These are phyloP conservation scores for Enteromius unitaeniatus DNA, from an alignment of 2,797 vertebrate species.

Conservation along the genomic window DNA sequence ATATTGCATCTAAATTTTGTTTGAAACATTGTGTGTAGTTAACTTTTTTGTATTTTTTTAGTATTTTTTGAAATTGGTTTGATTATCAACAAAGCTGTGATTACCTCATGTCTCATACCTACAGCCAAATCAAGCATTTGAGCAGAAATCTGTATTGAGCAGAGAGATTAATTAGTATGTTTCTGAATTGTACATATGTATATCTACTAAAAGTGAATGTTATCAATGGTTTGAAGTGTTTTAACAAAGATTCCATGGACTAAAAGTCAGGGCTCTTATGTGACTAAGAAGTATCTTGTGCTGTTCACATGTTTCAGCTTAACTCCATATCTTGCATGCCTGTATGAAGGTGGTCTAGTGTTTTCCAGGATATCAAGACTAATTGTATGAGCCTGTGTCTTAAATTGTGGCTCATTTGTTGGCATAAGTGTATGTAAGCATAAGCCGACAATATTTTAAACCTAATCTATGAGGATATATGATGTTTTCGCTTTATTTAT, in stretches of 20 bases:
- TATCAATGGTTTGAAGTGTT: not conserved
- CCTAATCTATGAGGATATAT: not conserved
- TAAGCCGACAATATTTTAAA: not conserved
- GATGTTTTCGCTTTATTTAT: not conserved
- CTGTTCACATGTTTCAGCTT: constrained; percentile 29
- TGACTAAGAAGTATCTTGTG: constrained; percentile 11
- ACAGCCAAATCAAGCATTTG: constrained; percentile 4
- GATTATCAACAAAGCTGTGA: not conserved
- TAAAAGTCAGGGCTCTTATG: not conserved
- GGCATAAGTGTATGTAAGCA: constrained; percentile 11
- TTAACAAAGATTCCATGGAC: not conserved
- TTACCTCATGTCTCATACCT: not conserved
- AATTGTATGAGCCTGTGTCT: constrained; percentile 22
- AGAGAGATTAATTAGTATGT: not conserved
- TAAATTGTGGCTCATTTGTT: constrained; percentile 6
- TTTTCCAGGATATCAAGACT: constrained; percentile 20
- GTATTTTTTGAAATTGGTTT: not conserved
- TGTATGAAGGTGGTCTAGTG: not conserved
- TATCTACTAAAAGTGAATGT: not conserved
- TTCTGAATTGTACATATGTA: not conserved
- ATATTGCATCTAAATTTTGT: not conserved
- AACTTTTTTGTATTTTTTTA: not conserved
- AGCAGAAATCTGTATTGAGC: not conserved
- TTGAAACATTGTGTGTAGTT: not conserved
- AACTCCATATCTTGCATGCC: not conserved